phyloP scores from a whole-genome alignment of 2,888 invertebrate genomes.

The Hipparchia sbordonii region DNA sequence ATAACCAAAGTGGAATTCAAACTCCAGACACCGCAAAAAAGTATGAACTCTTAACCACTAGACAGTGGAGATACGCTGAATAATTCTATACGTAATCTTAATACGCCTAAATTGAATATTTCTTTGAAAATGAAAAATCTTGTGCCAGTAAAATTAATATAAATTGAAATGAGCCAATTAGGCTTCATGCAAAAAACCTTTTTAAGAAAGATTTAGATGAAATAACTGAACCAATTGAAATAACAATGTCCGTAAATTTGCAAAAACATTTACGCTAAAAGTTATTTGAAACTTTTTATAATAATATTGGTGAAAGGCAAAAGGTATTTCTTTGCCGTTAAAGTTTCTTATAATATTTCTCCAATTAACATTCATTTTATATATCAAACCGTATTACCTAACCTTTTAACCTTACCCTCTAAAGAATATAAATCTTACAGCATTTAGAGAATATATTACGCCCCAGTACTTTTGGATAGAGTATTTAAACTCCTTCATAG shows the following conservation, averaged over 20 bases:
- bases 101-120: background rate
- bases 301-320: conserved; percentile 12
- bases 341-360: background rate
- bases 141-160: background rate
- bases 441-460: background rate
- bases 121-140: background rate
- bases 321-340: background rate
- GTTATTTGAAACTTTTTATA: conserved; percentile 13
- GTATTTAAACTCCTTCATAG: background rate
- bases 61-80: background rate
- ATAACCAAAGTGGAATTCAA: too few species aligned
- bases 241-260: background rate
- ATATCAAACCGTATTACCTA: background rate
- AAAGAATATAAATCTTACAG: background rate
- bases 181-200: background rate
- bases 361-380: background rate
- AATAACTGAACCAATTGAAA: conserved; percentile 3
- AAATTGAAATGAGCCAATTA: conserved; percentile 8
- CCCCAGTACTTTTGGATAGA: too few species aligned
- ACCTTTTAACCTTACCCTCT: background rate
- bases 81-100: background rate
- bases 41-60: too few species aligned
- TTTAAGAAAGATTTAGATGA: background rate
- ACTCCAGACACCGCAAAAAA: too few species aligned
- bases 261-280: conserved; percentile 1